phyloP scores from a whole-genome alignment of 35 echinoderm and acorn worm species.

The Anneissia japonica region DNA sequence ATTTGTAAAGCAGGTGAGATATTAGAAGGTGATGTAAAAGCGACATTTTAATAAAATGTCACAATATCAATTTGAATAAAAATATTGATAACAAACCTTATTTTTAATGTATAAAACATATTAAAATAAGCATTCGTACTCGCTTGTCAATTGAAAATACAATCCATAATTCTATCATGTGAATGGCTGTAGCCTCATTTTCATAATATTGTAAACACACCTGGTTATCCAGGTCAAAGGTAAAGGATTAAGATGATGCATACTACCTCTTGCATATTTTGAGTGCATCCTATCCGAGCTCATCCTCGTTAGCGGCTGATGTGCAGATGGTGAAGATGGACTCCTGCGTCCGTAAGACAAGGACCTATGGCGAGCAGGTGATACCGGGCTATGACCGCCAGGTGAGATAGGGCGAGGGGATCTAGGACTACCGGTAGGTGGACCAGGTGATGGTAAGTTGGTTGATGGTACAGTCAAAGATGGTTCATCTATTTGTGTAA shows the following conservation, averaged over 20 bases:
- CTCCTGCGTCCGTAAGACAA: not conserved
- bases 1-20: too few species aligned
- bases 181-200: too few species aligned
- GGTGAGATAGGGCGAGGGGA: not conserved
- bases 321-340: not conserved
- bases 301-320: not conserved
- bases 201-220: too few species aligned
- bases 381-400: not conserved
- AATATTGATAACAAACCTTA: too few species aligned
- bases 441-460: not conserved
- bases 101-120: too few species aligned
- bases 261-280: not conserved
- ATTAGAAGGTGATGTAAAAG: too few species aligned
- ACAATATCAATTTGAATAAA: too few species aligned
- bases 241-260: not conserved
- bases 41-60: too few species aligned
- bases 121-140: too few species aligned
- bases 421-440: not conserved
- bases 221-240: too few species aligned
- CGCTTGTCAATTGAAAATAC: too few species aligned
- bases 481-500: not conserved
- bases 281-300: not conserved
- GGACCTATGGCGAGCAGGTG: not conserved
- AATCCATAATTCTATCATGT: too few species aligned
- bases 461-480: not conserved